Conservation (phyloP, 2,888 invertebrate species). For the Heliothis peltigera region DNA sequence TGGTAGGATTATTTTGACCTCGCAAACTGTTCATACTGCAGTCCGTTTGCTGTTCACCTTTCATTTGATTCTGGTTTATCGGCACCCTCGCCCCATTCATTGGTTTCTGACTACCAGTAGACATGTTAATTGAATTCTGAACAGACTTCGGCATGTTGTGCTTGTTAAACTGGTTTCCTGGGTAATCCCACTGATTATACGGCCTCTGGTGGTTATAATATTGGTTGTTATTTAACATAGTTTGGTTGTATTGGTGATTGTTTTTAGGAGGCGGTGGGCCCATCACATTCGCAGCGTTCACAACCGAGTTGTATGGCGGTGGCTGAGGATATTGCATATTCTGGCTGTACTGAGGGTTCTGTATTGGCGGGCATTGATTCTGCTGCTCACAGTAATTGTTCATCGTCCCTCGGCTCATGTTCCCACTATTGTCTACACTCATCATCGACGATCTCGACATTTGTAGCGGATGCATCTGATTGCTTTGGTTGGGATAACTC, state of each 20-base stretch:
- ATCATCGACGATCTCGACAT: constrained; percentile 86
- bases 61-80: constrained; percentile 78
- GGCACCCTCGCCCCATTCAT: constrained; percentile 71
- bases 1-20: constrained; percentile 85
- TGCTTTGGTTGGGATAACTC: constrained; percentile 77
- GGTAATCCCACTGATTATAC: constrained; percentile 86
- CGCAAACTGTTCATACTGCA: constrained; percentile 88
- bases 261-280: constrained; percentile 87
- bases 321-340: constrained; percentile 83
- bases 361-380: constrained; percentile 72
- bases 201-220: constrained; percentile 85
- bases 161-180: constrained; percentile 84
- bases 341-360: constrained; percentile 78
- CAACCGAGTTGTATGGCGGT: constrained; percentile 82
- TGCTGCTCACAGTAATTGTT: constrained; percentile 82
- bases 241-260: constrained; percentile 86
- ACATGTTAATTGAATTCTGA: constrained; percentile 85
- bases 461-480: constrained; percentile 82
- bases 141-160: constrained; percentile 83
- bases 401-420: constrained; percentile 81
- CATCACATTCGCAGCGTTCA: constrained; percentile 84
- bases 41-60: constrained; percentile 87
- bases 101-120: constrained; percentile 84
- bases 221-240: constrained; percentile 87
- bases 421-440: constrained; percentile 86